These are phyloP conservation scores for Drosophila ogumai DNA, from an alignment of 1,140 invertebrate genomes.

Conservation along the genomic window DNA sequence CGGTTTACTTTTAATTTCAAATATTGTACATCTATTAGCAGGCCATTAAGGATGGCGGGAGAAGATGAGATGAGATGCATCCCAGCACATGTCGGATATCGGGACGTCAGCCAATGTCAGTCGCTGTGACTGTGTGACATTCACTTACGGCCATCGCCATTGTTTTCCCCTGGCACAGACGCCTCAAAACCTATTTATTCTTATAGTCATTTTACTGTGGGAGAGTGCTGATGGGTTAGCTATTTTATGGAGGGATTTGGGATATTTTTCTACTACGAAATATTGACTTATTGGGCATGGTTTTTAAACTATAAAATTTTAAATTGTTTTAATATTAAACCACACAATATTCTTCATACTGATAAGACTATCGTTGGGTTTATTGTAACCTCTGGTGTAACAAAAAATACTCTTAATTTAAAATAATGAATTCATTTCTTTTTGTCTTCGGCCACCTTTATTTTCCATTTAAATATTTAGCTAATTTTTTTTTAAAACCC, in stretches of 20 bases:
- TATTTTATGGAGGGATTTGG: neutral
- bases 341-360: neutral
- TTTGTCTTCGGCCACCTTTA: neutral
- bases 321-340: neutral
- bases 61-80: slow-evolving; percentile 20
- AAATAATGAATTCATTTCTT: neutral
- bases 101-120: slow-evolving; percentile 54
- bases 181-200: slow-evolving; percentile 26
- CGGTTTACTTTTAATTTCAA: slow-evolving; percentile 73
- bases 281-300: neutral
- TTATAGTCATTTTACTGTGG: neutral
- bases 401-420: neutral
- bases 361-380: neutral
- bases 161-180: slow-evolving; percentile 43
- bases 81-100: slow-evolving; percentile 74
- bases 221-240: neutral
- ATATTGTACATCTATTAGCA: slow-evolving; percentile 66
- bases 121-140: slow-evolving; percentile 55
- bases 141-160: slow-evolving; percentile 59
- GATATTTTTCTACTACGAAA: neutral
- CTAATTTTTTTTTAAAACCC: neutral
- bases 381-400: neutral
- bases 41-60: slow-evolving; percentile 55
- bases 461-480: neutral
- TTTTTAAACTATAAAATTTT: neutral